These are phyloP conservation scores for Neosilurus mollespiculum DNA, from an alignment of 2,797 vertebrate species.

Conservation along the genomic window DNA sequence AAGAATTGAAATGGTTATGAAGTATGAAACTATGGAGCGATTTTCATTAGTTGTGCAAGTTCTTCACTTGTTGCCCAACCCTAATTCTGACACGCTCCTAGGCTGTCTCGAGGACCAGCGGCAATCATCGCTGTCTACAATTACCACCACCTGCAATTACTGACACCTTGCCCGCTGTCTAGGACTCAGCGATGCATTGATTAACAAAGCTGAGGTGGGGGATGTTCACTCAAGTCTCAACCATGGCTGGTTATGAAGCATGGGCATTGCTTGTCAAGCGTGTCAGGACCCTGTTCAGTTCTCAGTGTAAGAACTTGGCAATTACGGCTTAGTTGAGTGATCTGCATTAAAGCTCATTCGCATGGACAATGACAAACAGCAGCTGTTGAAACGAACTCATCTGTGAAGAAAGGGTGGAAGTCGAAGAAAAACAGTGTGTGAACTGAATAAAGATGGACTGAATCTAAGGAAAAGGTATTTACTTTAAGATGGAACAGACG, in stretches of 20 bases:
- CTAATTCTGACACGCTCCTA: background rate
- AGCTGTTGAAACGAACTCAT: conserved; percentile 8
- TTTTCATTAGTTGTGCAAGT: conserved; percentile 22
- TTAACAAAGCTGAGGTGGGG: conserved; percentile 45
- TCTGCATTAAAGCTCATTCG: conserved; percentile 31
- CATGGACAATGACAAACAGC: conserved; percentile 14
- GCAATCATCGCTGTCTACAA: conserved; percentile 57
- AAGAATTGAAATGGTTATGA: conserved; percentile 8
- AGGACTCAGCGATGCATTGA: conserved; percentile 48
- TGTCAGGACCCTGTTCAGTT: conserved; percentile 33
- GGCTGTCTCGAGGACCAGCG: conserved; percentile 24
- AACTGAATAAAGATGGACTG: conserved; percentile 6
- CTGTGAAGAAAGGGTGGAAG: conserved; percentile 17
- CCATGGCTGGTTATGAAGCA: conserved; percentile 33
- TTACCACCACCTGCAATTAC: conserved; percentile 61
- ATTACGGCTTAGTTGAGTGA: conserved; percentile 37
- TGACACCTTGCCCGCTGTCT: conserved; percentile 49
- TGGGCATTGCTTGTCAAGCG: conserved; percentile 48
- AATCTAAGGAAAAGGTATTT: background rate
- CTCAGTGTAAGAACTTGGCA: conserved; percentile 40
- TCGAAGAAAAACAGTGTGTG: background rate
- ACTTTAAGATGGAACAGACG: background rate
- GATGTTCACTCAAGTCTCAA: conserved; percentile 1
- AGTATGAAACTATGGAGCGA: conserved; percentile 1
- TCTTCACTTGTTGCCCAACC: conserved; percentile 41